These are phyloP conservation scores for Trididemnum clinides DNA, from an alignment of 23 tunicate species.

Conservation along the genomic window DNA sequence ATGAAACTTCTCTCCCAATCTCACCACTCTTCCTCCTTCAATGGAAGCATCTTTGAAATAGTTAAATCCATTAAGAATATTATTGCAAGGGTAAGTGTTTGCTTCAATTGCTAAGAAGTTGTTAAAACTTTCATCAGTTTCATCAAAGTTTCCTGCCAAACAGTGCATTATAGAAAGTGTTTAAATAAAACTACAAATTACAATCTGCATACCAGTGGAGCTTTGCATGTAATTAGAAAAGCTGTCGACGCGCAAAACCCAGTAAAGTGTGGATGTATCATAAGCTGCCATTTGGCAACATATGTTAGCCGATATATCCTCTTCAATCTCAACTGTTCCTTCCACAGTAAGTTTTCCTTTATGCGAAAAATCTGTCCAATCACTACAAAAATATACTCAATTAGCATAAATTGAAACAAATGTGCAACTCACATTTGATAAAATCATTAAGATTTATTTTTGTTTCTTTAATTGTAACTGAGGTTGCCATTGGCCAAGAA, in stretches of 20 bases:
- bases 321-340: not conserved
- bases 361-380: not conserved
- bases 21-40: not conserved
- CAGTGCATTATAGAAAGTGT: not conserved
- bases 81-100: not conserved
- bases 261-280: not conserved
- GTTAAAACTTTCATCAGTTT: conserved; percentile 5
- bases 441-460: no score
- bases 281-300: not conserved
- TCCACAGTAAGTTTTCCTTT: not conserved
- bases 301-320: not conserved
- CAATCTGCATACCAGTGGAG: not conserved
- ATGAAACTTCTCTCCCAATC: not conserved
- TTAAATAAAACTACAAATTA: not conserved
- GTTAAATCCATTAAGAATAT: not conserved
- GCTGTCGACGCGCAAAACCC: conserved; percentile 14
- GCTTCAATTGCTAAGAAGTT: not conserved
- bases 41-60: not conserved
- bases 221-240: not conserved
- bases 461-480: no score
- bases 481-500: no score
- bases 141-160: not conserved
- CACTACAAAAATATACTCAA: no score
- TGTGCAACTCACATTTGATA: no score
- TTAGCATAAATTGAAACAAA: no score